Conservation (phyloP, 2,888 invertebrate species). For the Exocentrus adspersus region DNA sequence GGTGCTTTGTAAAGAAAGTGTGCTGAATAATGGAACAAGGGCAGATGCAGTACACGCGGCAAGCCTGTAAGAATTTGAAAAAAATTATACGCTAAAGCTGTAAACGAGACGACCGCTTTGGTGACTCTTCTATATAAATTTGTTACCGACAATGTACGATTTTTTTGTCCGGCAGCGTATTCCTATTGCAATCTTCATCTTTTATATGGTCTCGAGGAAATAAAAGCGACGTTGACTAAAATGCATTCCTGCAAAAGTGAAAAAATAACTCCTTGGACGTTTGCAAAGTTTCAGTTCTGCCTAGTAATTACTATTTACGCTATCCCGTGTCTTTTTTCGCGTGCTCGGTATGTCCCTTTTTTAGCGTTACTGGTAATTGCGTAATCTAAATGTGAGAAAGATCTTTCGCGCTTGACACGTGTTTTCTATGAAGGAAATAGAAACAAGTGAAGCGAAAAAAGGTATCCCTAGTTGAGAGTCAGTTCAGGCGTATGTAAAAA, state of each 20-base stretch:
- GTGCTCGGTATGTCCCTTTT: no score
- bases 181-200: neutral
- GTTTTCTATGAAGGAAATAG: neutral
- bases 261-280: no score
- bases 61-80: constrained; percentile 45
- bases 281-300: no score
- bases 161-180: neutral
- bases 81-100: constrained; percentile 49
- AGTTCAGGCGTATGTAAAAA: neutral
- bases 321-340: no score
- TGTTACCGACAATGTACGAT: constrained; percentile 49
- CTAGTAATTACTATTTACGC: neutral
- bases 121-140: constrained; percentile 55
- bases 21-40: constrained; percentile 53
- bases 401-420: neutral
- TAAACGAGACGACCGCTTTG: constrained; percentile 51
- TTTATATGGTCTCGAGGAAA: no score
- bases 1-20: constrained; percentile 31
- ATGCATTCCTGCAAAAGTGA: neutral
- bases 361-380: no score
- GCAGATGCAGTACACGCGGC: constrained; percentile 55
- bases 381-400: no score
- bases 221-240: no score
- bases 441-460: neutral
- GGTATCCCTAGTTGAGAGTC: neutral